Percentiles rank a stretch among this genome's conserved stretches.
Evolutionary conservation across 2,113 vertebrate genomes (phyloP).

Genomic region (Strigops habroptila): DNA sequence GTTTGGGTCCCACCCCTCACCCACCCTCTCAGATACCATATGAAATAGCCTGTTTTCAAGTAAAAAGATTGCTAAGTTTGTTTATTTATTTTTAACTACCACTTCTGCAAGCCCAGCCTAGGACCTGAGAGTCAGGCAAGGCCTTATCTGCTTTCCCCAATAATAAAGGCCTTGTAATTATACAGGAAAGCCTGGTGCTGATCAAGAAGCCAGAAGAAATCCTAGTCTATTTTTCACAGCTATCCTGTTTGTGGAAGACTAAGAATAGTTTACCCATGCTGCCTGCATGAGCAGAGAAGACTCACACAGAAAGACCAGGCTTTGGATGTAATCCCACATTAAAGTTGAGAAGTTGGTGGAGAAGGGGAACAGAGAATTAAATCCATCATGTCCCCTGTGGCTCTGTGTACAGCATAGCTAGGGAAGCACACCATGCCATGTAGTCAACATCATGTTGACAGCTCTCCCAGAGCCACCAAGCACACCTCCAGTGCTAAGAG

Average conservation of each 20-base stretch:
- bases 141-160: neutral
- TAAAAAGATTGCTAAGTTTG: neutral
- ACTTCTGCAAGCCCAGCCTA: neutral
- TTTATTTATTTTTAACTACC: neutral
- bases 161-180: neutral
- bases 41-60: neutral
- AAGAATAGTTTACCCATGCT: neutral
- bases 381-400: too few relatives aligned
- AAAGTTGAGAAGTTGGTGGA: neutral
- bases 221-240: neutral
- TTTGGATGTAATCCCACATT: neutral
- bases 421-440: neutral
- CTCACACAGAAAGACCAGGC: neutral
- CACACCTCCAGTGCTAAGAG: neutral
- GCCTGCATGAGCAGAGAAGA: neutral
- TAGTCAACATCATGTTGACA: accelerated
- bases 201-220: neutral
- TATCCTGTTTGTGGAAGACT: neutral
- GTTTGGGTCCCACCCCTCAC: neutral
- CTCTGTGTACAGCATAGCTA: neutral
- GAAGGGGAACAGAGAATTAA: neutral
- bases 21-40: neutral
- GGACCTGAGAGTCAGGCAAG: neutral
- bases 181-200: neutral
- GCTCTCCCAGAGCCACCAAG: neutral